Evolutionary conservation across 2,888 invertebrate species (phyloP), one percentile per base, ranked within the genome.

Genomic region (Germaria angustata): DNA sequence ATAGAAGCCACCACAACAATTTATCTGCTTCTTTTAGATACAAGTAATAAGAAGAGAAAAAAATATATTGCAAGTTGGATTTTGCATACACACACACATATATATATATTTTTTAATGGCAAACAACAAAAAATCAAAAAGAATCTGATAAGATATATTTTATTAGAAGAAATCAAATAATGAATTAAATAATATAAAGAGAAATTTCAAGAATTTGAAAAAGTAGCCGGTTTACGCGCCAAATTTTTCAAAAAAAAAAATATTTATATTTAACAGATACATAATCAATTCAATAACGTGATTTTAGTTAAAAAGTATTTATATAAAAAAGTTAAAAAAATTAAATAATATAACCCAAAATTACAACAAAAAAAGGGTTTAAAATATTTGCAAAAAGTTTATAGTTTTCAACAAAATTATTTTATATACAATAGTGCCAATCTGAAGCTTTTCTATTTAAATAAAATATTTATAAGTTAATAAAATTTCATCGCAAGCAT

Each of bases 171-270:
- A 41, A 51, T 49, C 22, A 59, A 34, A 13, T 22, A 32, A 22
- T 28, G 20, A 20, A 13, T 24, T 20, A 2, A 49, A 51, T 34
- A 53, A 53, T n/a, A n/a, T n/a, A 36, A 32, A 28, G 34, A 36
- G 6, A 51, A 28, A 59, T 32, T 72, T 22, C 9, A 15, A 36
- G 41, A 65, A 51, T 65, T 71, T n/a, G 51, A 44, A 57, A 51
- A 51, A 46, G n/a, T 0, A 28, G 71, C 69, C 75, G 75, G 63
- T 6, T 73, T 79, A 61, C 82, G 82, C 82, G 82, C 82, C 82
- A 82, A 82, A 71, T 66, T 59, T 20, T n/a, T 28, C 28, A 6
- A 46, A 49, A 51, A 72, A 46, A 71, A 49, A 65, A 4, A n/a
- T n/a, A n/a, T n/a, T n/a, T n/a, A n/a, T n/a, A n/a, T n/a, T n/a